A percentile compares a stretch with the other conserved stretches of the same genome.
These are phyloP conservation scores for Tenualosa ilisha DNA, from an alignment of 2,797 vertebrate genomes.

Conservation along the genomic window DNA sequence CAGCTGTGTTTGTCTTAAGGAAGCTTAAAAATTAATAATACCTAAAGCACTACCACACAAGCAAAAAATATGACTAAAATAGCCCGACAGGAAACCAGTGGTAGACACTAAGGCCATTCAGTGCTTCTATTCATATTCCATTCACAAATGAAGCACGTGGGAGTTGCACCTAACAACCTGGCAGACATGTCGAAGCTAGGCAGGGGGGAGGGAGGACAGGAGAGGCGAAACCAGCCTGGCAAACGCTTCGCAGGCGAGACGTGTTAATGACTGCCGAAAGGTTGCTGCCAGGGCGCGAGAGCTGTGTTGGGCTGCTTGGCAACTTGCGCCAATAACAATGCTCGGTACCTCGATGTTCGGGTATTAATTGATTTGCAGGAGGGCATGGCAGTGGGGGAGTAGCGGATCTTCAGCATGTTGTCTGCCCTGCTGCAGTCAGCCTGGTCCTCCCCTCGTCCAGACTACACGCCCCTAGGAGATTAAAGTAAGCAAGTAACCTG, in stretches of 20 bases:
- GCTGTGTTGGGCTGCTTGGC: neutral
- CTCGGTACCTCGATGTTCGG: constrained; percentile 22
- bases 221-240: constrained; percentile 47
- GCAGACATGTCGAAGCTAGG: constrained; percentile 53
- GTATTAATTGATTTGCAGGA: constrained; percentile 30
- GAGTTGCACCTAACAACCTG: constrained; percentile 58
- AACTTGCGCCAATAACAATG: neutral
- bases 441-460: constrained; percentile 19
- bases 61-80: neutral
- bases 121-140: neutral
- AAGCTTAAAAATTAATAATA: neutral
- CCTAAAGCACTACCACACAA: neutral
- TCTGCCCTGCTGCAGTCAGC: constrained; percentile 7
- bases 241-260: constrained; percentile 42
- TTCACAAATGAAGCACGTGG: constrained; percentile 47
- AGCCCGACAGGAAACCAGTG: neutral
- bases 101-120: neutral
- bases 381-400: constrained; percentile 2
- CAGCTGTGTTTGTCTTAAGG: neutral
- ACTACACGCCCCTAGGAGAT: constrained; percentile 29
- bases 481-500: constrained; percentile 28
- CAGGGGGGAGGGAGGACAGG: constrained; percentile 4
- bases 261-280: constrained; percentile 61
- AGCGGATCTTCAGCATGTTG: constrained; percentile 19
- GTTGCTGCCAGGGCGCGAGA: constrained; percentile 24